Base-by-base conservation (phyloP, 2,888 invertebrate species). In the Drosophila macrospina region DNA sequence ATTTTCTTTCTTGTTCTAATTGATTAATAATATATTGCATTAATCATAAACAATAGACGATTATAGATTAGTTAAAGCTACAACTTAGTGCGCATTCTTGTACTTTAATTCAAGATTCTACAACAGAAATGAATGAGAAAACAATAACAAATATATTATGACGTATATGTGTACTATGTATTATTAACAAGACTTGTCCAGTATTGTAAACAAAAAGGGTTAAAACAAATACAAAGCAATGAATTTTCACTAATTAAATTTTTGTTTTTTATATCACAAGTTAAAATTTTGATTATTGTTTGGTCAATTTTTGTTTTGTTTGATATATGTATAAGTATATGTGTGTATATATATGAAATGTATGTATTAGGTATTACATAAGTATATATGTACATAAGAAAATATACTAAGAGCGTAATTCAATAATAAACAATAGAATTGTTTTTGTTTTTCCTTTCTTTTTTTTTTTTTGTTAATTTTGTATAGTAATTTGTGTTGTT, bases 211-310 rank as follows among this genome's bases (percentile, higher is more conserved):
- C 30, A 47, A 45, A 44, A 32, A 32, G 36, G 16, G 65, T 57
- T 6, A 44, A 64, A 77, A 74, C 65, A 69, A 74, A 73, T 63
- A 73, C 69, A 71, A 72, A 70, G 52, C 63, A 83, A 76, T 69
- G 47, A 62, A 41, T 51, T 77, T 71, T 60, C 51, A 80, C 74
- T 80, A 78, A 82, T 75, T 70, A 57, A 65, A 74, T 80, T 86
- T 70, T 62, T 60, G 56, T 48, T 69, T 72, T 78, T 80, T 86
- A 88, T 83, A 90, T 90, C 90, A 90, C 90, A 90, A 89, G 89
- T 90, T 87, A 88, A 88, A 90, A 88, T 90, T 90, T 90, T 90
- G 91, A 90, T 90, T 90, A 89, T 89, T 88, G 90, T 86, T 90
- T 90, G 90, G 88, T 90, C 88, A 83, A 80, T 86, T 79, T 78